A percentile compares a stretch with the other conserved stretches of the same genome.
Evolutionary conservation across 2,888 invertebrate genomes (phyloP).

Genomic region (Folsomia candida): DNA sequence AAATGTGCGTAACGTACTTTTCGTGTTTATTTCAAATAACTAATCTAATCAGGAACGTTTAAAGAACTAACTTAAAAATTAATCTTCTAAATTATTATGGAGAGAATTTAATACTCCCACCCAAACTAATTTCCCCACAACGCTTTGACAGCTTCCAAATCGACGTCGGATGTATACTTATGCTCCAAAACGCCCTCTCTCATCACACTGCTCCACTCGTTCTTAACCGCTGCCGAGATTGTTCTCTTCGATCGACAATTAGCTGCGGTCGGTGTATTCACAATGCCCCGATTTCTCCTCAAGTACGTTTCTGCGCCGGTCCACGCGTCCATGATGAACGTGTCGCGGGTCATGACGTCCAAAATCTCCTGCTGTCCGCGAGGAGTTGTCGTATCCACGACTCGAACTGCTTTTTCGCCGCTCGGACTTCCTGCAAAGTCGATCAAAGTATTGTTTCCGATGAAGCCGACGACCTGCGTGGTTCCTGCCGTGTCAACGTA

Average conservation of each 20-base stretch:
- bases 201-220: neutral
- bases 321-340: neutral
- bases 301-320: neutral
- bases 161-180: no score
- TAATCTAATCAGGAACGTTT: no score
- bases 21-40: no score
- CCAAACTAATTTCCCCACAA: no score
- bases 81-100: no score
- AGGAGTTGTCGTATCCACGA: constrained; percentile 8
- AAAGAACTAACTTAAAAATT: no score
- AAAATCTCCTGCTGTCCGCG: neutral
- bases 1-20: no score
- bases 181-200: no score
- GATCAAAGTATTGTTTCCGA: constrained; percentile 32
- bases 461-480: constrained; percentile 35
- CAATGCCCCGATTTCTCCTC: neutral
- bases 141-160: no score
- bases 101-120: no score
- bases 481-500: constrained; percentile 29
- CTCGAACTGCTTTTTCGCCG: constrained; percentile 7
- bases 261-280: neutral
- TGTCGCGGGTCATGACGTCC: neutral
- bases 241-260: neutral
- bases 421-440: neutral
- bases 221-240: neutral